phyloP scores from a whole-genome alignment of 2,888 invertebrate genomes.

The Campopleginae sp. region DNA sequence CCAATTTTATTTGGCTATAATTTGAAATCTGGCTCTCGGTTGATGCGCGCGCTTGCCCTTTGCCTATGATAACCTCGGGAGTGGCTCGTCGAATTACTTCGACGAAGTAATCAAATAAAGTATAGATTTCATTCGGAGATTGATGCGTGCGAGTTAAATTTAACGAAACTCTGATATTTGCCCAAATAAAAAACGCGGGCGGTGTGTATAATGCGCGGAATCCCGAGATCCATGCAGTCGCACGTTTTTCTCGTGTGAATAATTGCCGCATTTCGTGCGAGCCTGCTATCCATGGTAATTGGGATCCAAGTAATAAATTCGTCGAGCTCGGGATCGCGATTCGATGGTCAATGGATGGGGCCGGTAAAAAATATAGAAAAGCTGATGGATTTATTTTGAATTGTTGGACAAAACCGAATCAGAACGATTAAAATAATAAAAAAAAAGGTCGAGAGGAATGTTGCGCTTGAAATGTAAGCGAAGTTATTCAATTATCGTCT shows the following conservation, averaged over 20 bases:
- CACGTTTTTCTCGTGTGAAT: constrained; percentile 25
- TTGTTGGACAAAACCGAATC: neutral
- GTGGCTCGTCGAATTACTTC: neutral
- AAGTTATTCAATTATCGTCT: neutral
- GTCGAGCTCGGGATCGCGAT: neutral
- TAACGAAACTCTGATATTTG: neutral
- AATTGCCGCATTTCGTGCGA: neutral
- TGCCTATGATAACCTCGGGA: neutral
- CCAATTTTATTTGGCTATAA: neutral
- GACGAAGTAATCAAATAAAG: neutral
- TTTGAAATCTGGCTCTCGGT: neutral
- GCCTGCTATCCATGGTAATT: neutral
- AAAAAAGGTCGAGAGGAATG: neutral
- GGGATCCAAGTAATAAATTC: constrained; percentile 40
- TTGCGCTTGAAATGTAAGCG: neutral
- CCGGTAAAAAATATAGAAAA: neutral
- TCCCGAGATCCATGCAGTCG: neutral
- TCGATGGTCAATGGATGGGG: neutral
- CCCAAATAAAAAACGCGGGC: neutral
- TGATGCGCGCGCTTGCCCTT: neutral
- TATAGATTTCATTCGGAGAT: constrained; percentile 5
- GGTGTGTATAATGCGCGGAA: neutral
- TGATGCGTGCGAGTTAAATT: neutral
- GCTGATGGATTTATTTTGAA: constrained; percentile 5
- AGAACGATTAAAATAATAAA: neutral